Base-by-base conservation (phyloP, 2,888 invertebrate species). In the Watsonalla cultraria region DNA sequence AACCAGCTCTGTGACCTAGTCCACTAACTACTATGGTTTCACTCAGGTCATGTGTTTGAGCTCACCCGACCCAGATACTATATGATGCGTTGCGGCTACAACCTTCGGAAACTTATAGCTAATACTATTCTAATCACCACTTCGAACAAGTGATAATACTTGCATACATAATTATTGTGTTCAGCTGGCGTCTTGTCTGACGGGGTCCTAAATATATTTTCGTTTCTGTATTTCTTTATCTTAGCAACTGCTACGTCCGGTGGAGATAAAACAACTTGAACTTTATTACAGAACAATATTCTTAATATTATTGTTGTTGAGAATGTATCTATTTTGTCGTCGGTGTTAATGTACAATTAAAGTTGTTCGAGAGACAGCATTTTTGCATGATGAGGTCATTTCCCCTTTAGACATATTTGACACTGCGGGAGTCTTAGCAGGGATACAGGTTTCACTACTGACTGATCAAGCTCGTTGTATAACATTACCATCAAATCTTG, bases 11-110 rank as follows among this genome's bases (percentile, higher is more conserved):
- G 47, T 56, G 51, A 57, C 54, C 57, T 55, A 56, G 54, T 64
- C 56, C n/a, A 47, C 50, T 24, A 33, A 52, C 54, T 62, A 60
- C 59, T 81, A 80, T 68, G 80, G 80, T 73, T 81, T 82, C 80
- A 63, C 68, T 65, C 56, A 56, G 60, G 56, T 72, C 65, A 72
- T 65, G 68, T 62, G 72, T 72, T 67, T 65, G 68, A 65, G 56
- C 61, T 64, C 59, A 65, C 60, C 58, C 67, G 77, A 74, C 80
- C 80, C 68, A 80, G 69, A 70, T 80, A 66, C 24, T 59, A 63
- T 62, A 51, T 68, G 70, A 69, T 68, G 79, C 80, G 72, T 70
- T 62, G 59, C 64, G 57, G 58, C 62, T 63, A 58, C 62, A 77
- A 70, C 78, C 80, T 79, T 78, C 75, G 59, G 53, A 61, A 65